Evolutionary conservation across 2,888 invertebrate genomes (phyloP).

Genomic region (Buathra laborator): DNA sequence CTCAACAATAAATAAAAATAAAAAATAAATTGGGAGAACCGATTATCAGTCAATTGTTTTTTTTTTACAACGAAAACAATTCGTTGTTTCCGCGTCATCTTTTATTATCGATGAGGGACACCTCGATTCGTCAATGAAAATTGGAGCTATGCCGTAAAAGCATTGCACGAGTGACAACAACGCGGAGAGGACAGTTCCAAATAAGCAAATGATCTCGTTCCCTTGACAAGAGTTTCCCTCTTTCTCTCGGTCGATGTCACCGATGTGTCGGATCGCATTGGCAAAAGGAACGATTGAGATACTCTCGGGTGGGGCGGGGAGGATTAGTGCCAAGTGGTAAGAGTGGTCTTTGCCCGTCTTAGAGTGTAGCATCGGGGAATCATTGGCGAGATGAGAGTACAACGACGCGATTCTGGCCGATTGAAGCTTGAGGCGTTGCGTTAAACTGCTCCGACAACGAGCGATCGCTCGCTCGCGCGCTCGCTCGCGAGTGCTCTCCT

Average conservation of each 20-base stretch:
- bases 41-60: too few relatives aligned
- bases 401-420: slow-evolving; percentile 32
- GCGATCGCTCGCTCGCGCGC: slow-evolving; percentile 11
- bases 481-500: slow-evolving; percentile 48
- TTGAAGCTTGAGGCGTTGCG: slow-evolving; percentile 27
- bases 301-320: neutral
- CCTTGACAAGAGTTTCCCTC: slow-evolving; percentile 28
- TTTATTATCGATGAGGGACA: too few relatives aligned
- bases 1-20: too few relatives aligned
- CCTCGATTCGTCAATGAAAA: too few relatives aligned
- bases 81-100: too few relatives aligned
- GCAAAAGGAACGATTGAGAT: slow-evolving; percentile 26
- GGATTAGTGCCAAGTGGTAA: slow-evolving; percentile 72
- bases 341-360: slow-evolving; percentile 68
- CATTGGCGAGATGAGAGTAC: slow-evolving; percentile 32
- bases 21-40: too few relatives aligned
- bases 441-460: slow-evolving; percentile 34
- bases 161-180: neutral
- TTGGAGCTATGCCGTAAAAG: too few relatives aligned
- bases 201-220: slow-evolving; percentile 36
- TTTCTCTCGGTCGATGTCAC: slow-evolving; percentile 13
- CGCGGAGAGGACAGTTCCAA: slow-evolving; percentile 4
- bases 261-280: slow-evolving; percentile 30
- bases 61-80: too few relatives aligned
- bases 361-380: slow-evolving; percentile 39